A percentile compares a stretch with the other conserved stretches of the same genome.
phyloP scores from a whole-genome alignment of 2,888 invertebrate genomes.

The Drosophila anceps region DNA sequence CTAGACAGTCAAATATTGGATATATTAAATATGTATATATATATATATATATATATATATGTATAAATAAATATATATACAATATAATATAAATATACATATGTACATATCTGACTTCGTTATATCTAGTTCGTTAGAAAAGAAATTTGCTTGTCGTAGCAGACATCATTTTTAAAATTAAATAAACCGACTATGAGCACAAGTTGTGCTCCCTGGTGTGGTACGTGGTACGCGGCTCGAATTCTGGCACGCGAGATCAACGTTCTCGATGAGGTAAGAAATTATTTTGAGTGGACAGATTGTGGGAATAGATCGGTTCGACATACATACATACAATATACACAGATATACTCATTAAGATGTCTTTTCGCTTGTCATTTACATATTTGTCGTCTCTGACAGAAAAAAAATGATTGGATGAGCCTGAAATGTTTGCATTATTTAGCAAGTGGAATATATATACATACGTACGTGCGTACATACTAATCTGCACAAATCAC shows the following conservation, averaged over 20 bases:
- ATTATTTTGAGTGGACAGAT: slow-evolving; percentile 43
- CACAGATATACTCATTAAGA: slow-evolving; percentile 18
- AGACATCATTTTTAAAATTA: slow-evolving; percentile 54
- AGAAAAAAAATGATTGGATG: slow-evolving; percentile 29
- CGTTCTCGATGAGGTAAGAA: slow-evolving; percentile 57
- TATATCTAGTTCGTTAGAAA: slow-evolving; percentile 33
- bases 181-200: slow-evolving; percentile 34
- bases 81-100: too few relatives aligned
- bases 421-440: not conserved
- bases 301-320: slow-evolving; percentile 2
- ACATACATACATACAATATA: slow-evolving; percentile 2
- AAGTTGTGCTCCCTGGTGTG: slow-evolving; percentile 31
- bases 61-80: too few relatives aligned
- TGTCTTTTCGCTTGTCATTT: slow-evolving; percentile 25
- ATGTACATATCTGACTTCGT: too few relatives aligned
- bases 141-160: slow-evolving; percentile 17
- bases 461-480: not conserved
- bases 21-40: not conserved
- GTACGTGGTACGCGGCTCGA: slow-evolving; percentile 15
- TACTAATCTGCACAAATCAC: too few relatives aligned
- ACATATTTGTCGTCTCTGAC: slow-evolving; percentile 19
- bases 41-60: too few relatives aligned
- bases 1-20: slow-evolving; percentile 3
- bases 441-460: slow-evolving; percentile 3
- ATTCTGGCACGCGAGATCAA: slow-evolving; percentile 58